Evolutionary conservation across 2,888 invertebrate species (phyloP), one percentile per base, ranked within the genome.

Genomic region (Melinopterus prodromus): DNA sequence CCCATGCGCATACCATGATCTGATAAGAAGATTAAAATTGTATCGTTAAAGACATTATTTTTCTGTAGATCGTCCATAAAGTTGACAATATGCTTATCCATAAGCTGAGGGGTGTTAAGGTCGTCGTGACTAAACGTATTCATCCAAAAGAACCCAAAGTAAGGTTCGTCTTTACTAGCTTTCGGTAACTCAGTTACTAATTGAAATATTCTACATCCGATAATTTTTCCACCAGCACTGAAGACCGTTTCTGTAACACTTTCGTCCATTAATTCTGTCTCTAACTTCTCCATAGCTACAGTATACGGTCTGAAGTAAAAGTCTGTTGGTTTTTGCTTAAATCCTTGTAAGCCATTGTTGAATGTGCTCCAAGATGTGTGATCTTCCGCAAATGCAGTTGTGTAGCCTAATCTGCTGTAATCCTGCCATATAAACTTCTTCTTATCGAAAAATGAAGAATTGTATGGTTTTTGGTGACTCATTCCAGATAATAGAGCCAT

Each of bases 1-100:
- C 96, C 96, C 87, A 94, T 95, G 9, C 96, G 91, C 85, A 95
- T 91, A 0, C 97, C 96, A 85, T 96, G 96, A 86, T 96, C 96
- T 86, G 96, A 95, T 77, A 96, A 90, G 82, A 95, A 93, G 78
- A 96, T 90, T 0, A 96, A 90, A 84, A 96, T 92, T 0, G 94
- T 93, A 74, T 93, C 91, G 72, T 94, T 86, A 6, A 93, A 90
- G 0, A 93, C 93, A 91, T 76, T 93, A 84, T 5, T 53, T 0
- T 91, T 90, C 5, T 91, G 89, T 69, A 95, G 88, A 37, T 92
- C 90, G 80, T 92, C 89, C 53, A 95, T 90, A 85, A 94, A 94
- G 26, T 90, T 88, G 26, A 91, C 89, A 79, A 95, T 87, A 77
- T 92, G 91, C 3, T 87, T 89, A 84, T 96, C 96, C 89, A 94